Conservation (phyloP, 2,113 vertebrate species). For the Aspiorhynchus laticeps region DNA sequence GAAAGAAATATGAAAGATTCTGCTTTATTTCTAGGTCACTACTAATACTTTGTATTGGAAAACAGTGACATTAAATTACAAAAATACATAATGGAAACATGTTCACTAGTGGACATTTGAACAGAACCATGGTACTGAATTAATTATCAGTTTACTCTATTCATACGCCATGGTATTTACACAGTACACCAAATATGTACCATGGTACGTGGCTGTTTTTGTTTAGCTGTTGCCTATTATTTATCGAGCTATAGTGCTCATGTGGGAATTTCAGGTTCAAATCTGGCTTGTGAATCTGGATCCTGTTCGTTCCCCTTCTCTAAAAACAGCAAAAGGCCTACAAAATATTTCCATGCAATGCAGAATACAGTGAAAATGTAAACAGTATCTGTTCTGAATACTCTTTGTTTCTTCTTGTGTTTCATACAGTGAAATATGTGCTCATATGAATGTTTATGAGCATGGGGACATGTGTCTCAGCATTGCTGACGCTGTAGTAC, state of each 20-base stretch:
- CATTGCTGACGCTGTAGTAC: conserved; percentile 5
- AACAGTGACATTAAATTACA: not conserved
- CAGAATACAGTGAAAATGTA: not conserved
- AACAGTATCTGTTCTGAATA: not conserved
- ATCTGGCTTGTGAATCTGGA: not conserved
- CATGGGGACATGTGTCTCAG: not conserved
- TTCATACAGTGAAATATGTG: conserved; percentile 1
- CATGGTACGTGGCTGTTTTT: not conserved
- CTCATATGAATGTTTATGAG: conserved; percentile 34
- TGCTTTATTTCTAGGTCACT: not conserved
- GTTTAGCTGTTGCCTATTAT: not conserved
- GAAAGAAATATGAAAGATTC: not conserved
- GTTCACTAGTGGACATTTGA: not conserved
- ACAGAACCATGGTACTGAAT: not conserved
- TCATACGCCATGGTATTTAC: not conserved
- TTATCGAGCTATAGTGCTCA: not conserved
- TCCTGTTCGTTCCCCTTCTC: not conserved
- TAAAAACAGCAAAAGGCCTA: not conserved
- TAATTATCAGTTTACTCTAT: not conserved
- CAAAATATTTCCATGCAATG: not conserved
- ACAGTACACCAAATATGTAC: not conserved
- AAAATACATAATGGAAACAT: not conserved
- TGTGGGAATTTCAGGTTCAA: not conserved
- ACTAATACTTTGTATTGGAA: not conserved
- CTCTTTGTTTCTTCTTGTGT: not conserved